phyloP scores from a whole-genome alignment of 2,888 invertebrate species.

The Agapostemon virescens region DNA sequence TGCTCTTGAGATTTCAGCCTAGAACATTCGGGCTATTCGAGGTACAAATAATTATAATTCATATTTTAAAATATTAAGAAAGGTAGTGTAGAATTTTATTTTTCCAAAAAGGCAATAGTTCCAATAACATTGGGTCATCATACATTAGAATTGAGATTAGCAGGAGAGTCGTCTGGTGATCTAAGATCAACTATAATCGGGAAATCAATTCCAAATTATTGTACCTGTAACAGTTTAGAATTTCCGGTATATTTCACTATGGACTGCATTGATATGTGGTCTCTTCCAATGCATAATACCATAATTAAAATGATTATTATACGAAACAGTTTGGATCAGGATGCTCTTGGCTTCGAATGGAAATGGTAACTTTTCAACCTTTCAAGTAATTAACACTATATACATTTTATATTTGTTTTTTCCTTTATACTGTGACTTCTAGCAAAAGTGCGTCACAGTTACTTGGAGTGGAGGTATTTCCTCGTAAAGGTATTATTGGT shows the following conservation, averaged over 20 bases:
- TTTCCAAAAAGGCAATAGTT: constrained; percentile 34
- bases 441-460: constrained; percentile 73
- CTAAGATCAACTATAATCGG: background rate
- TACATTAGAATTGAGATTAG: constrained; percentile 39
- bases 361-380: constrained; percentile 64
- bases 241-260: constrained; percentile 74
- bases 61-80: background rate
- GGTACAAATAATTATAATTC: constrained; percentile 63
- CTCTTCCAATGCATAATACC: constrained; percentile 74
- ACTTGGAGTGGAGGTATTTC: constrained; percentile 68
- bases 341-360: constrained; percentile 79
- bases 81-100: background rate
- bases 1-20: constrained; percentile 80
- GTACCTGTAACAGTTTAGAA: constrained; percentile 2
- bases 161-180: constrained; percentile 45
- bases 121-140: constrained; percentile 47
- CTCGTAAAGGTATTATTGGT: constrained; percentile 76
- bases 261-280: constrained; percentile 75
- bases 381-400: background rate
- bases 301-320: constrained; percentile 78
- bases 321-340: constrained; percentile 74
- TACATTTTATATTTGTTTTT: too few relatives aligned
- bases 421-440: too few relatives aligned
- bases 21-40: constrained; percentile 74
- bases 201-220: constrained; percentile 32